Evolutionary conservation across 2,888 invertebrate genomes (phyloP).

Genomic region (Cheilosia vulpina): DNA sequence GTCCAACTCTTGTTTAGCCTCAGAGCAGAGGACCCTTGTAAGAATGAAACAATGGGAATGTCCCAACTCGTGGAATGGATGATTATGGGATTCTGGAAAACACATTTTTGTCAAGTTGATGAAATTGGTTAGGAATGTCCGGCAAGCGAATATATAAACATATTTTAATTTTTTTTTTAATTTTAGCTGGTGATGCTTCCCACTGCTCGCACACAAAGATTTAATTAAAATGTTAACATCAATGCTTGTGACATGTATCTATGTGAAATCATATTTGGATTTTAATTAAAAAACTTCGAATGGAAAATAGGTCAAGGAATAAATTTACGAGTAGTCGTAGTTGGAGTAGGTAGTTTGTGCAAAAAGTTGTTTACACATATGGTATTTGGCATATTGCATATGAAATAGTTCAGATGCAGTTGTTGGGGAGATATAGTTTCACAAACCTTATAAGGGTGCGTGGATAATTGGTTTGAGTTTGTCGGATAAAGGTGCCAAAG

Average conservation of each 20-base stretch:
- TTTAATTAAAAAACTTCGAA: constrained; percentile 56
- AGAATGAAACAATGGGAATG: constrained; percentile 42
- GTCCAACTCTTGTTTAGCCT: constrained; percentile 55
- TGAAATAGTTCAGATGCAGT: too few relatives aligned
- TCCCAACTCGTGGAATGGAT: constrained; percentile 1
- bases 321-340: constrained; percentile 11
- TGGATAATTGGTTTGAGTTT: too few relatives aligned
- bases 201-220: background rate
- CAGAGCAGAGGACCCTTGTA: constrained; percentile 28
- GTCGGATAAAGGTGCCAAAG: too few relatives aligned
- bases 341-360: constrained; percentile 7
- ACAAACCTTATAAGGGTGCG: too few relatives aligned
- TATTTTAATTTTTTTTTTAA: background rate
- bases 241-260: background rate
- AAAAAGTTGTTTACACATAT: background rate
- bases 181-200: constrained; percentile 9
- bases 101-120: constrained; percentile 21
- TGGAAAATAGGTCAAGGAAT: constrained; percentile 47
- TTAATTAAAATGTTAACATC: constrained; percentile 45
- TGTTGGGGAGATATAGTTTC: too few relatives aligned
- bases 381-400: background rate
- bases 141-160: too few relatives aligned
- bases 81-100: constrained; percentile 27
- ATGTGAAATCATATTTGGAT: constrained; percentile 27
- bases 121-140: constrained; percentile 25